phyloP scores from a whole-genome alignment of 2,797 vertebrate species.

The Lepidocolaptes lacrymiger region DNA sequence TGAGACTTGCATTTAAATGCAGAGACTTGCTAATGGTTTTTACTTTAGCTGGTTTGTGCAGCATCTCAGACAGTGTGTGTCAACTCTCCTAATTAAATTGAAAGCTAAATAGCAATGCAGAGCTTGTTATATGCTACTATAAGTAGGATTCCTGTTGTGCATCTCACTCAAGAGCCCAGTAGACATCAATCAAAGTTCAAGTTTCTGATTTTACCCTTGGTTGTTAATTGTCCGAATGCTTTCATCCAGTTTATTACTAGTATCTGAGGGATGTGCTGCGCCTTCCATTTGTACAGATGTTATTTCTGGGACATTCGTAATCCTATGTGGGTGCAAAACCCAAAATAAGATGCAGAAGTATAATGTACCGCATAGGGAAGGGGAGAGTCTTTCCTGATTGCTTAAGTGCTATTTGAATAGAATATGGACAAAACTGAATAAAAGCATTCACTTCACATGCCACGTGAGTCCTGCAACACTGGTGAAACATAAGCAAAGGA shows the following conservation, averaged over 20 bases:
- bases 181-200: conserved; percentile 37
- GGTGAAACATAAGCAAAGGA: neutral
- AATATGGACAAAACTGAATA: neutral
- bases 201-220: neutral
- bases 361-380: neutral
- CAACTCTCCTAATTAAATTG: neutral
- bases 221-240: conserved; percentile 14
- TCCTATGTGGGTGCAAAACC: neutral
- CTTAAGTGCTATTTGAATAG: neutral
- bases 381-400: neutral
- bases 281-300: neutral
- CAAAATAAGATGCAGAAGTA: neutral
- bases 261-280: neutral
- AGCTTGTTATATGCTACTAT: neutral
- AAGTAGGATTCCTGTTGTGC: neutral
- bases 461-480: neutral
- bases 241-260: neutral
- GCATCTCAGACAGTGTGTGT: neutral
- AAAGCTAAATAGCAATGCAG: neutral
- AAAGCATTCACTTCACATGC: neutral
- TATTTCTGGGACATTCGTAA: neutral
- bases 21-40: neutral
- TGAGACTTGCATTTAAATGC: neutral
- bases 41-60: neutral
- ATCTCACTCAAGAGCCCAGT: neutral